These are phyloP conservation scores for Anagyrus pseudococci DNA, from an alignment of 2,888 invertebrate species.

Conservation along the genomic window DNA sequence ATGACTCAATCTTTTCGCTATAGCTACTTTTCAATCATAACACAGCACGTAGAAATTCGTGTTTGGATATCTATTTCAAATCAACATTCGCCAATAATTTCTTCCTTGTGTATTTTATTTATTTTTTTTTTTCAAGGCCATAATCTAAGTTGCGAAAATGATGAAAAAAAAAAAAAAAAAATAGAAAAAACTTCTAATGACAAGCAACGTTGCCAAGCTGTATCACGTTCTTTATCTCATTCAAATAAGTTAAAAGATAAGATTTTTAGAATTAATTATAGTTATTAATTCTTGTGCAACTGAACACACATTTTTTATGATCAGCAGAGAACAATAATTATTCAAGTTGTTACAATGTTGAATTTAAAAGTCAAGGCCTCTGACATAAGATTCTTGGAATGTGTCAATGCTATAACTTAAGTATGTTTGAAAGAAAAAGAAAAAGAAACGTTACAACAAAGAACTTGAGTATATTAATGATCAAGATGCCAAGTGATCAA, in stretches of 20 bases:
- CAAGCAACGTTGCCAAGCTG: conserved; percentile 7
- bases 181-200: background rate
- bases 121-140: background rate
- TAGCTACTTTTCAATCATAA: conserved; percentile 6
- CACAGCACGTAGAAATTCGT: conserved; percentile 6
- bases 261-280: conserved; percentile 9
- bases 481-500: conserved; percentile 19
- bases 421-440: conserved; percentile 29
- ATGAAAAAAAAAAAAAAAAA: background rate
- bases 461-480: conserved; percentile 24
- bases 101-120: background rate
- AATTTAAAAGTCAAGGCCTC: conserved; percentile 36
- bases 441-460: conserved; percentile 16
- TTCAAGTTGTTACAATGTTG: conserved; percentile 25
- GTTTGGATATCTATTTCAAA: conserved; percentile 5
- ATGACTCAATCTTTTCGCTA: conserved; percentile 11
- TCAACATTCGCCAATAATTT: background rate
- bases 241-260: conserved; percentile 4
- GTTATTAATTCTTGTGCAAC: conserved; percentile 20
- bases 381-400: conserved; percentile 23
- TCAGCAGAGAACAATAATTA: conserved; percentile 7
- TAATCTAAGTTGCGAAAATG: conserved; percentile 1
- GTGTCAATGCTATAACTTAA: conserved; percentile 31
- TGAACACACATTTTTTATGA: background rate
- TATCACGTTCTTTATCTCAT: conserved; percentile 7